Base-by-base conservation (phyloP, 2,888 invertebrate species). In the Agrenia bidenticulata region DNA sequence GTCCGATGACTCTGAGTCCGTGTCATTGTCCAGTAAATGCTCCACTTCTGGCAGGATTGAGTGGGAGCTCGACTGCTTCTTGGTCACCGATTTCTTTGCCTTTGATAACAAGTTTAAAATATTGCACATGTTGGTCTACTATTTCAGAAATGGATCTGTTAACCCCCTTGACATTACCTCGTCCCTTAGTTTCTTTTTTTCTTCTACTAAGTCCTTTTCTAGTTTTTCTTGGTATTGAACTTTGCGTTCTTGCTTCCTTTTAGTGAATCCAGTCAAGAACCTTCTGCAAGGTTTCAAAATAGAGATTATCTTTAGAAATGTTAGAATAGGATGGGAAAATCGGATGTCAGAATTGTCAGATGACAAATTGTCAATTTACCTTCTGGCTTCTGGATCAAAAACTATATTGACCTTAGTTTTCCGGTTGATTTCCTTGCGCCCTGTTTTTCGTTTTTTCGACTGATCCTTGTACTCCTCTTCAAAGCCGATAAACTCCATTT, bases 11-110 rank as follows among this genome's bases (percentile, higher is more conserved):
- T 4, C 4, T 2, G 37, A 21, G 27, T 45, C 51, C 4, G 41
- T 55, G 21, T 55, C 50, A 23, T 61, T 62, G 4, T 65, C 70
- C 27, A 74, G 64, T 13, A 74, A 37, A 37, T 63, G 69, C 60
- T 73, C 66, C 2, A 76, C 73, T 62, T 76, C 76, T 4, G 76
- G 76, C 24, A 76, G 67, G n/a, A 74, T 61, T 23, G 65, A 45
- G 51, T 76, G 72, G 1, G 74, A 76, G 54, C 61, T 72, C 7
- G 74, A 74, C 5, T 67, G 13, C 45, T 73, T 72, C 26, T 72
- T 73, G 0, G 63, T 56, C 15, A 64, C 56, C 2, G 64, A 61
- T 32, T 70, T 61, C 45, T 64, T 59, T 2, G 70, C 72, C 76
- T 74, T 27, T 51, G n/a, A 26, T 32, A 26, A 1, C n/a, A n/a